A percentile compares a stretch with the other conserved stretches of the same genome.
Evolutionary conservation across 2,797 vertebrate genomes (phyloP).

Genomic region (Amblyopsis hoosieri): DNA sequence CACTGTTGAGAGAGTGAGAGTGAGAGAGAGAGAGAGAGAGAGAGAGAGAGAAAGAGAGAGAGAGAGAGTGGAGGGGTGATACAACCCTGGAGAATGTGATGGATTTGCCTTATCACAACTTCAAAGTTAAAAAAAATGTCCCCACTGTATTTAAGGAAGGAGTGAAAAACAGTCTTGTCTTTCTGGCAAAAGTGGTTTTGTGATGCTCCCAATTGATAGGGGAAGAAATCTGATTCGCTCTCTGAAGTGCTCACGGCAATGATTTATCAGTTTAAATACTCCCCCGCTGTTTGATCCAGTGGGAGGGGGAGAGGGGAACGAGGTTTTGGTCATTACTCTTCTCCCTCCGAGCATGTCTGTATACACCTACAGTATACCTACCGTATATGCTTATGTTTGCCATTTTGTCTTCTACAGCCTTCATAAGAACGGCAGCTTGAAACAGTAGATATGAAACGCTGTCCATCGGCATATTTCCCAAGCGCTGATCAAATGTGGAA

Average conservation of each 20-base stretch:
- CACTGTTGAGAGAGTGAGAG: constrained; percentile 25
- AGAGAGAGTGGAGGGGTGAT: constrained; percentile 14
- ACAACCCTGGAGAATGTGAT: constrained; percentile 48
- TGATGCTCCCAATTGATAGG: constrained; percentile 47
- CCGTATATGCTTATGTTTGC: constrained; percentile 57
- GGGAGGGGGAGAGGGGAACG: constrained; percentile 8
- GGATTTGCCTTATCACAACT: constrained; percentile 67
- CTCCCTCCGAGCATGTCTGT: constrained; percentile 65
- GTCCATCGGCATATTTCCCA: constrained; percentile 61
- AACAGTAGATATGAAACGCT: constrained; percentile 63
- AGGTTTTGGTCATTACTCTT: constrained; percentile 52
- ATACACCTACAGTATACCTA: constrained; percentile 30
- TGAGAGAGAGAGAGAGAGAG: not conserved
- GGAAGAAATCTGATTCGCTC: constrained; percentile 48
- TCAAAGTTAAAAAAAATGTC: constrained; percentile 65
- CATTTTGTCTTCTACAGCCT: constrained; percentile 70
- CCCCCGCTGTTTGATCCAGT: constrained; percentile 71
- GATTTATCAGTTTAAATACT: constrained; percentile 71
- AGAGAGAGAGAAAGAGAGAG: not conserved
- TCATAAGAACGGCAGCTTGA: constrained; percentile 54
- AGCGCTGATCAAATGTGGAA: constrained; percentile 58
- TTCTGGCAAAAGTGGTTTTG: constrained; percentile 57
- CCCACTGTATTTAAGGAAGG: constrained; percentile 40
- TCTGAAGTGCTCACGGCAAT: constrained; percentile 66
- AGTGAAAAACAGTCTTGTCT: constrained; percentile 50